Evolutionary conservation across 2,113 vertebrate genomes (phyloP).

Genomic region (Petromus typicus): DNA sequence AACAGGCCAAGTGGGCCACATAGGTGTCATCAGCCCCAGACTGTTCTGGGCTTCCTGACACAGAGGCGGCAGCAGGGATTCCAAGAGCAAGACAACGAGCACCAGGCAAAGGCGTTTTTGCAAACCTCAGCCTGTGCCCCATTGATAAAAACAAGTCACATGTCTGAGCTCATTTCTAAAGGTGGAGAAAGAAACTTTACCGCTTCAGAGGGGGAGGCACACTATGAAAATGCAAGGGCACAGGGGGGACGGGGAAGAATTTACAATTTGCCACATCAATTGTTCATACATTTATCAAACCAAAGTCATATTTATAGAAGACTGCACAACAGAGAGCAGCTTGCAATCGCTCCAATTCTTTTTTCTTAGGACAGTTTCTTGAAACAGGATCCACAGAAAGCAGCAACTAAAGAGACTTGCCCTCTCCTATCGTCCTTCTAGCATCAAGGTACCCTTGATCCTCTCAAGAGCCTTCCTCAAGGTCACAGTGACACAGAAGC

Average conservation of each 20-base stretch:
- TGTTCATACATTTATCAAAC: neutral
- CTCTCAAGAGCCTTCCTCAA: neutral
- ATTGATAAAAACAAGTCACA: neutral
- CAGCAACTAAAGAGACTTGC: neutral
- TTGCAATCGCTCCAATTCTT: neutral
- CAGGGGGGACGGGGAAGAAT: neutral
- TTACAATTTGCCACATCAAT: neutral
- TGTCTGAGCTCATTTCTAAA: neutral
- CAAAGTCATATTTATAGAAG: neutral
- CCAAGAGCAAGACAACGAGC: neutral
- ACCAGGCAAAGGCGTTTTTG: neutral
- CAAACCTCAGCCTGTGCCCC: neutral
- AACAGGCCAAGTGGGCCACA: neutral
- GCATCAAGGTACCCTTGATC: neutral
- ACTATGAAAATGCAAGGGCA: neutral
- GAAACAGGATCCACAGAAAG: neutral
- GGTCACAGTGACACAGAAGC: neutral
- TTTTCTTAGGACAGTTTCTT: neutral
- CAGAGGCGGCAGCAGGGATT: neutral
- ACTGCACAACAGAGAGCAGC: neutral
- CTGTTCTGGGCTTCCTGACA: neutral
- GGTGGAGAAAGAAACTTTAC: neutral
- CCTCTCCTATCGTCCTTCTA: neutral
- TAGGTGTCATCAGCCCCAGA: neutral
- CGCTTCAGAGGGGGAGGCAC: neutral